Conservation (phyloP, 30 jellyfish, hydroid and myxozoan species). For the Nemopilema nomurai region DNA sequence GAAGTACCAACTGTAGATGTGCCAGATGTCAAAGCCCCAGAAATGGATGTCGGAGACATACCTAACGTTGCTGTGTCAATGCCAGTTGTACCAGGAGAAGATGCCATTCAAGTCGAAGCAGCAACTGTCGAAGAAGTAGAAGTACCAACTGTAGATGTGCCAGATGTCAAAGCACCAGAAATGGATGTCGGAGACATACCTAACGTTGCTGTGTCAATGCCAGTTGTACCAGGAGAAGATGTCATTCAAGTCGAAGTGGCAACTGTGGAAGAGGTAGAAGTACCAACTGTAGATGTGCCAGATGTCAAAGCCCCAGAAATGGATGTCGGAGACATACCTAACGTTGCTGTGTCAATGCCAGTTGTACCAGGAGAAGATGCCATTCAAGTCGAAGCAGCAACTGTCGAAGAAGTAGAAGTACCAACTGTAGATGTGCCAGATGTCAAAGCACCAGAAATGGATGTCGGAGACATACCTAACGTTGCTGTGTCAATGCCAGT, state of each 20-base stretch:
- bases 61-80: not conserved
- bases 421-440: not conserved
- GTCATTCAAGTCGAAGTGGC: not conserved
- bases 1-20: not conserved
- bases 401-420: not conserved
- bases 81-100: not conserved
- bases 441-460: not conserved
- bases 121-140: not conserved
- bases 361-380: too few species aligned
- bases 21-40: not conserved
- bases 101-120: not conserved
- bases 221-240: not conserved
- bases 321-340: not conserved
- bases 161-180: not conserved
- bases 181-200: not conserved
- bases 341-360: not conserved
- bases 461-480: not conserved
- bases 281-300: not conserved
- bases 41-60: not conserved
- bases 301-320: not conserved
- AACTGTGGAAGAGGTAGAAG: not conserved
- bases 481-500: not conserved
- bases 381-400: slow-evolving; percentile 4
- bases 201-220: not conserved
- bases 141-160: not conserved